Evolutionary conservation across 1,140 invertebrate species (phyloP).

Genomic region (Bombus huntii): DNA sequence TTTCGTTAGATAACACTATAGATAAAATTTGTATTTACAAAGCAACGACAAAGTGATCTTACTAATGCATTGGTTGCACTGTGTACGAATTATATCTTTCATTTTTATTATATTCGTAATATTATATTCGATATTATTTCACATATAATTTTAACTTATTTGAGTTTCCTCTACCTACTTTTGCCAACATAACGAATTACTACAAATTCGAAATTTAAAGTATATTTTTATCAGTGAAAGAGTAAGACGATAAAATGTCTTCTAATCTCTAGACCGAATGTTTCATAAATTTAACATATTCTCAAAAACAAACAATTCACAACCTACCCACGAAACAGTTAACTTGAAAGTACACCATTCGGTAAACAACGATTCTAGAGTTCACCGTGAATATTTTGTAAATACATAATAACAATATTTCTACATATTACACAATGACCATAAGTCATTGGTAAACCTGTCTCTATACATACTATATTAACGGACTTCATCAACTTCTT

Average conservation of each 20-base stretch:
- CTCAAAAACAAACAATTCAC: background rate
- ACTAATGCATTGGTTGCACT: background rate
- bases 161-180: no score
- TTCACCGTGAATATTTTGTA: background rate
- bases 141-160: background rate
- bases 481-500: background rate
- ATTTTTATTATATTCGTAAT: background rate
- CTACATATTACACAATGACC: background rate
- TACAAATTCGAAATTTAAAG: background rate
- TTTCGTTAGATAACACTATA: background rate
- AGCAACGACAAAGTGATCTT: background rate
- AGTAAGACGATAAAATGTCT: background rate
- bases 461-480: conserved; percentile 17
- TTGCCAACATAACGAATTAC: no score
- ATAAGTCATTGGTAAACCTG: background rate
- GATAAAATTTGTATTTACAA: background rate
- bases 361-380: background rate
- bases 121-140: background rate
- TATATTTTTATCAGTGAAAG: background rate
- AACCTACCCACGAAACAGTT: no score
- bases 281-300: background rate
- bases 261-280: background rate
- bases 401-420: background rate
- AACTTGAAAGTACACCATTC: background rate
- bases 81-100: background rate